phyloP scores from a whole-genome alignment of 2,797 vertebrate species.

The Catostomus latipinnis region DNA sequence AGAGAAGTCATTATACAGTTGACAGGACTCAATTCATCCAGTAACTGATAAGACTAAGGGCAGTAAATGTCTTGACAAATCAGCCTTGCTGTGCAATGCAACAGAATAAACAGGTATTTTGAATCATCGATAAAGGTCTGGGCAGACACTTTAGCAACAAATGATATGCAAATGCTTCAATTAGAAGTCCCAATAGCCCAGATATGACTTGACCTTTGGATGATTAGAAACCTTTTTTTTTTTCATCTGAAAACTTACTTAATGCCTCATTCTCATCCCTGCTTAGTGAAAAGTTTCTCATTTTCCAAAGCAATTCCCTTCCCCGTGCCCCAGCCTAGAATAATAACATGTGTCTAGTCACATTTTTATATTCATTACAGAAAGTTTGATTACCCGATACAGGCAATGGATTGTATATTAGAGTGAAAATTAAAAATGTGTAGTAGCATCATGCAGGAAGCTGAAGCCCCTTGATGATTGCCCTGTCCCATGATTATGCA shows the following conservation, averaged over 20 bases:
- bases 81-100: conserved; percentile 52
- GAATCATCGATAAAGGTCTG: conserved; percentile 56
- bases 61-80: conserved; percentile 60
- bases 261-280: conserved; percentile 32
- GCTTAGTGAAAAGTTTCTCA: conserved; percentile 61
- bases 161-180: conserved; percentile 72
- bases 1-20: conserved; percentile 66
- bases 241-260: conserved; percentile 31
- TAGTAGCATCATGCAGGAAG: conserved; percentile 55
- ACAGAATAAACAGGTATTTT: conserved; percentile 61
- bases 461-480: conserved; percentile 51
- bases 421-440: conserved; percentile 74
- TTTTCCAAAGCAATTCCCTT: conserved; percentile 73
- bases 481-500: conserved; percentile 68
- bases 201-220: conserved; percentile 69
- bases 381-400: conserved; percentile 74
- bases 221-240: conserved; percentile 64
- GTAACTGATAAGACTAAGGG: conserved; percentile 66
- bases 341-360: conserved; percentile 69
- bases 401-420: conserved; percentile 66
- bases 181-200: conserved; percentile 63
- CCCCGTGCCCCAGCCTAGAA: conserved; percentile 49
- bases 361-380: conserved; percentile 73
- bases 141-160: conserved; percentile 57
- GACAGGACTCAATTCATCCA: conserved; percentile 67